phyloP scores from a whole-genome alignment of 2,113 vertebrate species.

The Notarius lentiginosus region DNA sequence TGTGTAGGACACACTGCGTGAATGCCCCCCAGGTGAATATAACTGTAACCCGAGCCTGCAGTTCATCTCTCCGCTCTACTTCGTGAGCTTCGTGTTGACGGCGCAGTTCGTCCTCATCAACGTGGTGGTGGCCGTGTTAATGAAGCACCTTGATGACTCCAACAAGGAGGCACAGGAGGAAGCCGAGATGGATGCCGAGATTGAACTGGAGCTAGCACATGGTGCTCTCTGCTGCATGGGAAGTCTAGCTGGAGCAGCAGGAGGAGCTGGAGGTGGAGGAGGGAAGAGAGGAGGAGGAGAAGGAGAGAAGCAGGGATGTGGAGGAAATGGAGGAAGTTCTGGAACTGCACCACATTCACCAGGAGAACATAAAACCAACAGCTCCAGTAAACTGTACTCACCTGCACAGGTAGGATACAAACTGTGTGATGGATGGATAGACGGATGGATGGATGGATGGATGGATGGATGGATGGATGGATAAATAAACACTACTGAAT shows the following conservation, averaged over 20 bases:
- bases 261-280: constrained; percentile 46
- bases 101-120: constrained; percentile 99
- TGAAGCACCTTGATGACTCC: constrained; percentile 99
- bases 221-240: constrained; percentile 81
- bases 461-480: background rate
- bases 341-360: constrained; percentile 42
- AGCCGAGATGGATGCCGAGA: constrained; percentile 97
- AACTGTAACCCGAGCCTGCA: constrained; percentile 92
- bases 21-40: constrained; percentile 91
- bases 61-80: constrained; percentile 96
- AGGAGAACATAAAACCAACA: constrained; percentile 49
- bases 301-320: constrained; percentile 51
- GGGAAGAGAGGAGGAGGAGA: constrained; percentile 15
- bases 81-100: constrained; percentile 99
- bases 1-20: constrained; percentile 90
- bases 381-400: constrained; percentile 80
- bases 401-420: constrained; percentile 85
- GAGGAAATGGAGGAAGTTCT: constrained; percentile 51
- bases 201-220: constrained; percentile 92
- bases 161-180: constrained; percentile 99
- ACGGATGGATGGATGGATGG: background rate
- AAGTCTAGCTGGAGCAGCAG: constrained; percentile 62
- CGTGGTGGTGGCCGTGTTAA: constrained; percentile 98
- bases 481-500: background rate
- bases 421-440: background rate